Conservation (phyloP, 2,888 invertebrate genomes). For the Smittia sp. region DNA sequence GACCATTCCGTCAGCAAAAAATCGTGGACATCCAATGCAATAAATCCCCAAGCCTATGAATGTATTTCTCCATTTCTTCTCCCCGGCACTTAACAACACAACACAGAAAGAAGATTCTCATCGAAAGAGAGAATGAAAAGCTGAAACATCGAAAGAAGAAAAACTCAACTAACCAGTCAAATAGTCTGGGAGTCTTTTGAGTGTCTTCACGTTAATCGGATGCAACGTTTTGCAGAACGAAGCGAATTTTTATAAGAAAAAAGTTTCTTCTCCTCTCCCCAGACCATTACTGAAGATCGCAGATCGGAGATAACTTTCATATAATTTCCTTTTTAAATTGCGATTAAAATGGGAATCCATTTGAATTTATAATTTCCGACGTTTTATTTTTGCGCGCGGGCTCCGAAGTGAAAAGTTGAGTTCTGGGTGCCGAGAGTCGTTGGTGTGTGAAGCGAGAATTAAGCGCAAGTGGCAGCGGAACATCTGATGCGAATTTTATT, state of each 20-base stretch:
- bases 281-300: not conserved
- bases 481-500: constrained; percentile 36
- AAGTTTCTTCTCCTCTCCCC: not conserved
- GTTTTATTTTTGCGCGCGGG: constrained; percentile 6
- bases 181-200: constrained; percentile 21
- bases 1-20: too few relatives aligned
- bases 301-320: constrained; percentile 6
- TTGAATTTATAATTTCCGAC: constrained; percentile 11
- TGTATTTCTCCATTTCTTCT: constrained; percentile 1
- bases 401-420: too few relatives aligned
- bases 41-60: not conserved
- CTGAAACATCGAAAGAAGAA: constrained; percentile 8
- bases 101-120: constrained; percentile 1
- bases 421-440: not conserved
- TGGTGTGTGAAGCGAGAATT: constrained; percentile 11
- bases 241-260: not conserved
- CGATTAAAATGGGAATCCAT: constrained; percentile 19
- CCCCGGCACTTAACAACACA: not conserved
- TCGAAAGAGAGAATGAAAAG: constrained; percentile 20
- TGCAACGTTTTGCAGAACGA: constrained; percentile 33
- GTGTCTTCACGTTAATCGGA: constrained; percentile 31
- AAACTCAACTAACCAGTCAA: constrained; percentile 10
- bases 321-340: constrained; percentile 14
- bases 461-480: constrained; percentile 33
- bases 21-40: too few relatives aligned